These are phyloP conservation scores for Dreissena polymorpha DNA, from an alignment of 1,140 invertebrate species.

Conservation along the genomic window DNA sequence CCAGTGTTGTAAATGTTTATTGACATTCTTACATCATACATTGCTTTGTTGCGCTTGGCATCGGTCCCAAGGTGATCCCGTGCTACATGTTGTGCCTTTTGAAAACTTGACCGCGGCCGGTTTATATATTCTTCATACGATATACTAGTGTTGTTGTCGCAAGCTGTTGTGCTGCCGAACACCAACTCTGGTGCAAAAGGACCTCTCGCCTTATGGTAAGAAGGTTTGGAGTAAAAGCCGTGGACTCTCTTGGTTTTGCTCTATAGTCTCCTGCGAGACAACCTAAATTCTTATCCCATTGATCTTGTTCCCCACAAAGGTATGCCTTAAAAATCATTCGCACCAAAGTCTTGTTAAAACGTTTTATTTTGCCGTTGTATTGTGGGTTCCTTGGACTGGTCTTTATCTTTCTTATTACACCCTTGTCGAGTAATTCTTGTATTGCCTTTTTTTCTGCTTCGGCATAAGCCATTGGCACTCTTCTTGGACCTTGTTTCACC, in stretches of 20 bases:
- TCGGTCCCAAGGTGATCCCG: too few species aligned
- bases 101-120: background rate
- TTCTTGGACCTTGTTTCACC: too few species aligned
- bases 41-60: too few species aligned
- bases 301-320: background rate
- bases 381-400: constrained; percentile 38
- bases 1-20: too few species aligned
- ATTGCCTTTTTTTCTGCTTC: too few species aligned
- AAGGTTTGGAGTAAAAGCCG: constrained; percentile 54
- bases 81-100: too few species aligned
- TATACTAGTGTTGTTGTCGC: background rate
- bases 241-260: constrained; percentile 48
- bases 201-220: constrained; percentile 62
- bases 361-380: constrained; percentile 63
- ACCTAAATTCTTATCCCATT: constrained; percentile 59
- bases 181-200: constrained; percentile 52
- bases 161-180: constrained; percentile 1
- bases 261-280: constrained; percentile 51
- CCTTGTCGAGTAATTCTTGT: background rate
- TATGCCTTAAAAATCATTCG: constrained; percentile 69
- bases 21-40: too few species aligned
- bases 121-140: constrained; percentile 44
- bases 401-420: too few species aligned
- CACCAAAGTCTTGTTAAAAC: constrained; percentile 66
- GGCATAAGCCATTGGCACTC: too few species aligned